Percentiles rank a stretch among this genome's conserved stretches.
phyloP scores from a whole-genome alignment of 2,888 invertebrate species.

The Reticulitermes lucifugus region DNA sequence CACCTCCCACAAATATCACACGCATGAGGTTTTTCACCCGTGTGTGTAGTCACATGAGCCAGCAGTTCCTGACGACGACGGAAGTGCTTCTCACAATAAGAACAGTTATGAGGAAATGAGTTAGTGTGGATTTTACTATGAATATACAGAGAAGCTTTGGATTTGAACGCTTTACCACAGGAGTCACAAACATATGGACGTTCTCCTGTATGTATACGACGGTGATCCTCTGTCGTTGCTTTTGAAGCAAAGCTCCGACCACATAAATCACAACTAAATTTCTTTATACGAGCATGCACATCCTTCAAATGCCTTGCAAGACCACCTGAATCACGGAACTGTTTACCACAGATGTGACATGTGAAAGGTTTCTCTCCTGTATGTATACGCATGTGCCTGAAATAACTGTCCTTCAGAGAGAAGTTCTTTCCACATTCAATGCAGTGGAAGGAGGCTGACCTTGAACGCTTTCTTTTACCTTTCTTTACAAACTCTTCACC shows the following conservation, averaged over 20 bases:
- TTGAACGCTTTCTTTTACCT: background rate
- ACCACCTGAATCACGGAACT: slow-evolving; percentile 73
- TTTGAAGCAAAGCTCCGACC: slow-evolving; percentile 65
- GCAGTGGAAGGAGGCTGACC: slow-evolving; percentile 36
- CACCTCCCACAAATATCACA: slow-evolving; percentile 66
- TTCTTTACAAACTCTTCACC: background rate
- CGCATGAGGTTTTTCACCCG: slow-evolving; percentile 67
- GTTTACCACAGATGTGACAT: slow-evolving; percentile 75
- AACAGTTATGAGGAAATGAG: slow-evolving; percentile 69
- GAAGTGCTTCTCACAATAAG: slow-evolving; percentile 70
- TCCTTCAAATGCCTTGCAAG: slow-evolving; percentile 67
- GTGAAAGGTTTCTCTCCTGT: slow-evolving; percentile 73
- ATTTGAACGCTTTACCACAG: slow-evolving; percentile 70
- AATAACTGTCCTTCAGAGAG: slow-evolving; percentile 44
- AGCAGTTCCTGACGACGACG: slow-evolving; percentile 67
- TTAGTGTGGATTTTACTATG: slow-evolving; percentile 72
- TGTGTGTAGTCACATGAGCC: slow-evolving; percentile 69
- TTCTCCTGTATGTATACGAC: slow-evolving; percentile 61
- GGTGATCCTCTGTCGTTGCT: slow-evolving; percentile 63
- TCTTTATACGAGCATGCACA: slow-evolving; percentile 65
- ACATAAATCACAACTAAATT: slow-evolving; percentile 67
- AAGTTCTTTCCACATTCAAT: slow-evolving; percentile 47
- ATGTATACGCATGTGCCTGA: slow-evolving; percentile 64
- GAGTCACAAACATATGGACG: slow-evolving; percentile 63
- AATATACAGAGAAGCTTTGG: slow-evolving; percentile 74